Evolutionary conservation across 2,888 invertebrate species (phyloP).

Genomic region (Drosophila nigritarsus): DNA sequence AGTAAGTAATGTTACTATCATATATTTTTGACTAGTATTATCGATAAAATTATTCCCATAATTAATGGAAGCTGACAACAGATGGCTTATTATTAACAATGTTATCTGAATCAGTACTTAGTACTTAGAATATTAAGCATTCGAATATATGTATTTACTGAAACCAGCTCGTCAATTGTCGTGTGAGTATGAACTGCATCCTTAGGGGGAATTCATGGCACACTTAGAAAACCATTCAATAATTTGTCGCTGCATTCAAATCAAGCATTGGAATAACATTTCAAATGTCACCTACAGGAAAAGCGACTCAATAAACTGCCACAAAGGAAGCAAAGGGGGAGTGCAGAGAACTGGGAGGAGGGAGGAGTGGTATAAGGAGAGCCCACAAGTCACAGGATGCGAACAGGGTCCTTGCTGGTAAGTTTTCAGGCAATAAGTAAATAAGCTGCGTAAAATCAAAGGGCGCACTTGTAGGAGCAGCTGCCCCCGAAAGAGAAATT

Average conservation of each 20-base stretch:
- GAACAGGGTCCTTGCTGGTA: conserved; percentile 37
- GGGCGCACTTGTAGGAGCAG: conserved; percentile 49
- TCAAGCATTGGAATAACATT: conserved; percentile 73
- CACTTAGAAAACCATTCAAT: conserved; percentile 41
- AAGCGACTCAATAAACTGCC: conserved; percentile 76
- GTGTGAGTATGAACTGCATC: conserved; percentile 2
- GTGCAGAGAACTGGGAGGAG: neutral
- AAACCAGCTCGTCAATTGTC: conserved; percentile 8
- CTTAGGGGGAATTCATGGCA: neutral
- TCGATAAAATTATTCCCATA: neutral
- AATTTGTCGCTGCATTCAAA: conserved; percentile 77
- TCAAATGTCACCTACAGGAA: conserved; percentile 58
- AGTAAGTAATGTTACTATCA: no score
- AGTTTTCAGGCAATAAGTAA: conserved; percentile 75
- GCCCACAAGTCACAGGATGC: conserved; percentile 4
- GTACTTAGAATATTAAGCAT: neutral
- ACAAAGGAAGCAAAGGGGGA: conserved; percentile 36
- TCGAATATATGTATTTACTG: conserved; percentile 3
- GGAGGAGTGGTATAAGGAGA: neutral
- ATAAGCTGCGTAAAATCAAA: conserved; percentile 79
- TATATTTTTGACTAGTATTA: no score
- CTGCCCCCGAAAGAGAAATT: conserved; percentile 8
- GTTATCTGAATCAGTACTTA: neutral
- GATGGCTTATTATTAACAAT: neutral
- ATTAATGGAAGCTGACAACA: neutral